Evolutionary conservation across 2,888 invertebrate genomes (phyloP).

Genomic region (Scelioninae gen. 2): DNA sequence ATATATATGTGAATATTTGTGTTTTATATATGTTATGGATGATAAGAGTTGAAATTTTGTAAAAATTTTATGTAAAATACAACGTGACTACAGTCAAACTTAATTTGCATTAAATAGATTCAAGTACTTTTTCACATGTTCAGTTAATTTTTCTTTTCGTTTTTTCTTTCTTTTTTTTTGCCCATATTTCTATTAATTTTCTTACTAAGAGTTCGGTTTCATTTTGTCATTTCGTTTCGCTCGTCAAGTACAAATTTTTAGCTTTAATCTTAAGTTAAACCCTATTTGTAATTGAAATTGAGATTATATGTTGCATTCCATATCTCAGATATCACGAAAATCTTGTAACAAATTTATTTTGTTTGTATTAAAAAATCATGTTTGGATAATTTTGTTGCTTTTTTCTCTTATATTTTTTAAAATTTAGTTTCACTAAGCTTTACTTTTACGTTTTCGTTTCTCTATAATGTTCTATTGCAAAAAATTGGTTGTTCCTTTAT

Average conservation of each 20-base stretch:
- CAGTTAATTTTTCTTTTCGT: slow-evolving; percentile 5
- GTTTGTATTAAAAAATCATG: slow-evolving; percentile 52
- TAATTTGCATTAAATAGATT: slow-evolving; percentile 51
- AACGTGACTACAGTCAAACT: slow-evolving; percentile 57
- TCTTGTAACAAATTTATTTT: slow-evolving; percentile 52
- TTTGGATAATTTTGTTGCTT: slow-evolving; percentile 46
- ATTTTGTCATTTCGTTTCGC: slow-evolving; percentile 13
- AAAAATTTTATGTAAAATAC: slow-evolving; percentile 58
- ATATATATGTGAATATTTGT: slow-evolving; percentile 57
- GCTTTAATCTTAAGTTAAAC: slow-evolving; percentile 50
- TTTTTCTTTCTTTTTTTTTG: neutral
- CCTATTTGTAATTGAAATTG: slow-evolving; percentile 45
- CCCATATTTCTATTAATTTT: neutral
- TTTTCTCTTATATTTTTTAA: slow-evolving; percentile 10
- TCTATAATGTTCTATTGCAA: too few relatives aligned
- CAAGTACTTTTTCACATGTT: slow-evolving; percentile 37
- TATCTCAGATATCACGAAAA: slow-evolving; percentile 33
- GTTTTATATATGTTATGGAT: slow-evolving; percentile 58
- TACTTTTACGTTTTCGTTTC: slow-evolving; percentile 1
- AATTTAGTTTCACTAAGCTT: neutral
- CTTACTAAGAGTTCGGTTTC: neutral
- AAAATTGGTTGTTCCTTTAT: too few relatives aligned
- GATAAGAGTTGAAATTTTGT: slow-evolving; percentile 58
- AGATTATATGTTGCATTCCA: slow-evolving; percentile 56
- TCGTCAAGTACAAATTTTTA: slow-evolving; percentile 42